A percentile compares a stretch with the other conserved stretches of the same genome.
These are phyloP conservation scores for Rhingia campestris DNA, from an alignment of 2,888 invertebrate species.

Conservation along the genomic window DNA sequence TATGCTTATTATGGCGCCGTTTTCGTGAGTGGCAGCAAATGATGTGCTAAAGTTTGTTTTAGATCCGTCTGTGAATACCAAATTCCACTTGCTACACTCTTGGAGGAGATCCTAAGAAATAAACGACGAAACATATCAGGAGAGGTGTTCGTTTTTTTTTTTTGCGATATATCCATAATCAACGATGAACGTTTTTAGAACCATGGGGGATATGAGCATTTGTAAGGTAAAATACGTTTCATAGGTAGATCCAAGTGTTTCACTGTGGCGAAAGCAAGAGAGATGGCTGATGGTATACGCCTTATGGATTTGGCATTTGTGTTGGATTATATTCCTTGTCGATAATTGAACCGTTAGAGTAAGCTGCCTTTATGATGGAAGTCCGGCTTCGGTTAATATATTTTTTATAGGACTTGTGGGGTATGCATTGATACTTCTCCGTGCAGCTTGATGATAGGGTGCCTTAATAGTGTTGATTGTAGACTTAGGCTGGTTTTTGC, in stretches of 20 bases:
- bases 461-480: slow-evolving; percentile 30
- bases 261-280: neutral
- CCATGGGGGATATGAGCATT: neutral
- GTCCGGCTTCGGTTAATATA: slow-evolving; percentile 42
- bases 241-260: neutral
- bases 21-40: neutral
- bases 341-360: neutral
- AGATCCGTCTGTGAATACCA: neutral
- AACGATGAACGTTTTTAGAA: neutral
- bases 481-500: slow-evolving; percentile 22
- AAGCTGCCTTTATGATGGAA: slow-evolving; percentile 27
- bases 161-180: neutral
- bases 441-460: slow-evolving; percentile 39
- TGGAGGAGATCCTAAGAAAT: neutral
- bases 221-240: neutral
- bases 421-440: slow-evolving; percentile 47
- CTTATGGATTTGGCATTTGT: neutral
- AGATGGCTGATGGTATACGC: neutral
- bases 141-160: neutral
- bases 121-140: too few relatives aligned
- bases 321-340: neutral
- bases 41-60: neutral
- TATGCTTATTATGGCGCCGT: neutral
- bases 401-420: slow-evolving; percentile 44
- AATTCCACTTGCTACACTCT: neutral